These are phyloP conservation scores for Malacosoma neustria DNA, from an alignment of 2,888 invertebrate species.

Conservation along the genomic window DNA sequence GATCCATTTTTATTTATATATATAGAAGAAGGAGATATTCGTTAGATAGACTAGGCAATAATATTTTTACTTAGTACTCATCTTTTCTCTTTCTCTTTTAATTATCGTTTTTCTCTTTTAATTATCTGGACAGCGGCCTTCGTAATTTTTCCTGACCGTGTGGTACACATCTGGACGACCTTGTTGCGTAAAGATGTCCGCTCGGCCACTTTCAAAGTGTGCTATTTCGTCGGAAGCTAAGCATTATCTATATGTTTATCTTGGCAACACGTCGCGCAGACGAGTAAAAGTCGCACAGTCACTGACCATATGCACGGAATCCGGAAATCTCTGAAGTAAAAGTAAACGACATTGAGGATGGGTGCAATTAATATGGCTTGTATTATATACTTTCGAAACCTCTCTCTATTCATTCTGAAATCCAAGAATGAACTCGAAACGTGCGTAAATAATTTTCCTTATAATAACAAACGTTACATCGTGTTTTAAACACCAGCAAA, in stretches of 20 bases:
- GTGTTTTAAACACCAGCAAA: background rate
- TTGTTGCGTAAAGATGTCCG: background rate
- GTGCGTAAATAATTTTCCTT: background rate
- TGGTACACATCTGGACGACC: background rate
- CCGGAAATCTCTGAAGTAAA: background rate
- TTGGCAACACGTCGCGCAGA: constrained; percentile 6
- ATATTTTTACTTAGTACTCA: too few relatives aligned
- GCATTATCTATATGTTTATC: constrained; percentile 8
- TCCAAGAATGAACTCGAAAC: too few relatives aligned
- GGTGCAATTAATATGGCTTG: background rate
- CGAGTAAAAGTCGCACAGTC: background rate
- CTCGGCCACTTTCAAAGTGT: background rate
- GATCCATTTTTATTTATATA: too few relatives aligned
- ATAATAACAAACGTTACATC: background rate
- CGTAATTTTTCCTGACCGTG: background rate
- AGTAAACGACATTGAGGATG: background rate
- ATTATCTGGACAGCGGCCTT: too few relatives aligned
- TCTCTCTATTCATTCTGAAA: background rate
- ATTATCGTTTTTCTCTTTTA: too few relatives aligned
- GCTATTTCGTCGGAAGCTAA: background rate
- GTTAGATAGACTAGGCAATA: too few relatives aligned
- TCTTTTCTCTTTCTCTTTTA: too few relatives aligned
- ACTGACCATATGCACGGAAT: background rate
- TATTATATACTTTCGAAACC: background rate
- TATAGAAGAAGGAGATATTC: too few relatives aligned